A percentile compares a stretch with the other conserved stretches of the same genome.
These are phyloP conservation scores for Mamestra brassicae DNA, from an alignment of 2,888 invertebrate genomes.

Conservation along the genomic window DNA sequence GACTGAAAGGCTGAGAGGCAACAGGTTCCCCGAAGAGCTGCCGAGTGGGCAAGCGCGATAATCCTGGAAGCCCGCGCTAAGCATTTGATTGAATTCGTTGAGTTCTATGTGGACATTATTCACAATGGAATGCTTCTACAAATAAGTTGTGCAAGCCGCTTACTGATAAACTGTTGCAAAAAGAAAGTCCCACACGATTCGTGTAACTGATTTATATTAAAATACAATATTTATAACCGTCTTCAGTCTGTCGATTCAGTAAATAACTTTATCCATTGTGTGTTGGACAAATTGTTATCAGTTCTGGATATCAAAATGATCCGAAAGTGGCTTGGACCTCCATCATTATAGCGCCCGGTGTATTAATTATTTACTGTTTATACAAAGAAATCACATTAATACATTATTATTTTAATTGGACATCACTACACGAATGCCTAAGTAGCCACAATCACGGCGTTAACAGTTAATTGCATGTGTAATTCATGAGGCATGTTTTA, in stretches of 20 bases:
- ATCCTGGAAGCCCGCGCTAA: constrained; percentile 85
- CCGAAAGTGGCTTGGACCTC: constrained; percentile 4
- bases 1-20: constrained; percentile 69
- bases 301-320: constrained; percentile 24
- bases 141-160: constrained; percentile 80
- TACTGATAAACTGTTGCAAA: constrained; percentile 74
- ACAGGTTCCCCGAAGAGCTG: constrained; percentile 75
- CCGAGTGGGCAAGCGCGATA: constrained; percentile 71
- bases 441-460: constrained; percentile 51
- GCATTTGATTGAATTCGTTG: constrained; percentile 84
- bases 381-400: constrained; percentile 53
- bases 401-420: constrained; percentile 60
- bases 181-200: constrained; percentile 66
- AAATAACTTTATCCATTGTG: constrained; percentile 31
- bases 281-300: constrained; percentile 27
- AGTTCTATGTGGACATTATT: constrained; percentile 75
- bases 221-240: constrained; percentile 43
- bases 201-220: constrained; percentile 51
- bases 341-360: constrained; percentile 25
- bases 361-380: constrained; percentile 46
- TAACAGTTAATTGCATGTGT: constrained; percentile 78
- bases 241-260: constrained; percentile 26
- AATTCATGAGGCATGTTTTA: constrained; percentile 74
- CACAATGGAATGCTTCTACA: constrained; percentile 79
- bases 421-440: constrained; percentile 50